phyloP scores from a whole-genome alignment of 1,140 invertebrate species.

The Drosophila auraria region DNA sequence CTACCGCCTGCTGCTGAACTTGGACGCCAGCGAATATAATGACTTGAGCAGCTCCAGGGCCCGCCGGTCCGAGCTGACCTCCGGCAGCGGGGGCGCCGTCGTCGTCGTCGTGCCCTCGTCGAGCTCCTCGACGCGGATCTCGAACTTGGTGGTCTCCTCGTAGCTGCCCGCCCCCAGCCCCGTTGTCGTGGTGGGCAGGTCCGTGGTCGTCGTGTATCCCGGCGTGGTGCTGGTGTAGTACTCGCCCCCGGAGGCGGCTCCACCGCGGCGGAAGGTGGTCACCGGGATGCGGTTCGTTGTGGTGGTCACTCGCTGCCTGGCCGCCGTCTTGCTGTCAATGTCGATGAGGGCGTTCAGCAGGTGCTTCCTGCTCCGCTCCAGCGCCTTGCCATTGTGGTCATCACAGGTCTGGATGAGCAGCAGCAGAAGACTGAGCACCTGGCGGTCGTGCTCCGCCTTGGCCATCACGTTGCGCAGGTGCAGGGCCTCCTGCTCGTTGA shows the following conservation, averaged over 20 bases:
- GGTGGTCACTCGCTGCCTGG: conserved; percentile 59
- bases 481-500: conserved; percentile 90
- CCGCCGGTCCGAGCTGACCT: conserved; percentile 88
- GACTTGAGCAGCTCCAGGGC: conserved; percentile 93
- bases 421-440: conserved; percentile 90
- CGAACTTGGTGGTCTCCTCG: conserved; percentile 82
- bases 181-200: conserved; percentile 67
- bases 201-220: conserved; percentile 69
- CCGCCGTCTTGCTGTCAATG: conserved; percentile 85
- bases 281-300: conserved; percentile 72
- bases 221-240: conserved; percentile 66
- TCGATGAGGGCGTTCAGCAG: conserved; percentile 89
- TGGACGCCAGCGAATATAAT: conserved; percentile 92
- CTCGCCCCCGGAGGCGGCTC: conserved; percentile 34
- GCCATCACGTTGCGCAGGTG: conserved; percentile 92
- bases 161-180: conserved; percentile 46
- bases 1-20: conserved; percentile 86
- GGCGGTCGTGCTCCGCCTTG: conserved; percentile 91
- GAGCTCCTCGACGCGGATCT: conserved; percentile 78
- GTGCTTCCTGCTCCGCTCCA: conserved; percentile 88
- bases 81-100: conserved; percentile 48
- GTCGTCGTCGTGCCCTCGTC: conserved; percentile 68
- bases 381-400: conserved; percentile 88
- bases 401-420: conserved; percentile 91
- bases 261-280: conserved; percentile 69